Conservation (phyloP, 2,113 vertebrate species). For the Solea senegalensis region DNA sequence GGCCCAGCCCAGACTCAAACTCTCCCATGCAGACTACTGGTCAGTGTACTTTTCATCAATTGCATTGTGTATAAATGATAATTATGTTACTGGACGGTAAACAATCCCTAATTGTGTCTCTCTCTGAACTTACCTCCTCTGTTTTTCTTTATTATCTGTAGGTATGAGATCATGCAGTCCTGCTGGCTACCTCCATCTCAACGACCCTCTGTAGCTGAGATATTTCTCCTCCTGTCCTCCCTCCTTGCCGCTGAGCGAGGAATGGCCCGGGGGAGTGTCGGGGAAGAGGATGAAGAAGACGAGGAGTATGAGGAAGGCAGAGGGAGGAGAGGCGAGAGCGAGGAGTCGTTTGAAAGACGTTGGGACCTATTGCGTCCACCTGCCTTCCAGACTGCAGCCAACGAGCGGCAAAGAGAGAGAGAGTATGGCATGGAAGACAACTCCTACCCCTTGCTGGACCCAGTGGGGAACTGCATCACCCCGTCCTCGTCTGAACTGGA, state of each 20-base stretch:
- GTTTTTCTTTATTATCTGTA: slow-evolving; percentile 51
- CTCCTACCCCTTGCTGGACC: slow-evolving; percentile 89
- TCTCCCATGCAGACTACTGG: slow-evolving; percentile 92
- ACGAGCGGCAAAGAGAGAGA: slow-evolving; percentile 74
- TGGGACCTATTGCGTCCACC: slow-evolving; percentile 88
- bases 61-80: slow-evolving; percentile 3
- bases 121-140: slow-evolving; percentile 5
- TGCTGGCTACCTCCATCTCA: slow-evolving; percentile 90
- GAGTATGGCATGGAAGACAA: slow-evolving; percentile 73
- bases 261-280: slow-evolving; percentile 59
- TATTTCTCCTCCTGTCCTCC: slow-evolving; percentile 91
- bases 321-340: slow-evolving; percentile 77
- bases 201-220: slow-evolving; percentile 87
- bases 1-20: slow-evolving; percentile 89
- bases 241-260: slow-evolving; percentile 84
- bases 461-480: slow-evolving; percentile 76
- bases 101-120: slow-evolving; percentile 11
- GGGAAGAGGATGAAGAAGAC: slow-evolving; percentile 80
- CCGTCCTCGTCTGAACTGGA: slow-evolving; percentile 85
- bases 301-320: slow-evolving; percentile 77
- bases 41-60: slow-evolving; percentile 66
- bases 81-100: background rate
- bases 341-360: slow-evolving; percentile 89
- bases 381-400: slow-evolving; percentile 76
- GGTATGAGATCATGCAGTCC: slow-evolving; percentile 95